Conservation (phyloP, 2,888 invertebrate genomes). For the Drosophila cracens region DNA sequence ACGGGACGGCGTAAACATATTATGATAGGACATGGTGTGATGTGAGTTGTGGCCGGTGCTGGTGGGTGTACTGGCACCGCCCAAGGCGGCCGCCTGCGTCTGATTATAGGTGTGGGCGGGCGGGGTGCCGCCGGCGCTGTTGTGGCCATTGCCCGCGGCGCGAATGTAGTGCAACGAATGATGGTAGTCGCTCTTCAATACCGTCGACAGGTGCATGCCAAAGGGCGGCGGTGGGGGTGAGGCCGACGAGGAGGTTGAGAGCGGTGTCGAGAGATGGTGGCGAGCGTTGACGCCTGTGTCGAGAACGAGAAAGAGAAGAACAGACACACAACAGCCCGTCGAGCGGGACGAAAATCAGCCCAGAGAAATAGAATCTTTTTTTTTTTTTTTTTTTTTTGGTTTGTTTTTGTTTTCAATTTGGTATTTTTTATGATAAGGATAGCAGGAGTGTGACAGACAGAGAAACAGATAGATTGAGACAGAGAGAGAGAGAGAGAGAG, state of each 20-base stretch:
- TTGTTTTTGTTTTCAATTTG: constrained; percentile 56
- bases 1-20: constrained; percentile 91
- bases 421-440: constrained; percentile 60
- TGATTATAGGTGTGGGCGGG: constrained; percentile 75
- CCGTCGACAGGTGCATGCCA: constrained; percentile 83
- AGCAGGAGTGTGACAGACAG: constrained; percentile 49
- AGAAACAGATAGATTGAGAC: constrained; percentile 11
- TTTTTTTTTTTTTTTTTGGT: constrained; percentile 42
- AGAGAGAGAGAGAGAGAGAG: constrained; percentile 44
- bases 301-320: constrained; percentile 85
- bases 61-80: constrained; percentile 56
- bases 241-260: constrained; percentile 83
- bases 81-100: constrained; percentile 55
- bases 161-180: constrained; percentile 82
- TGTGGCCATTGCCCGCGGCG: constrained; percentile 72
- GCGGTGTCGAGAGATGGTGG: constrained; percentile 83
- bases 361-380: constrained; percentile 81
- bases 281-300: constrained; percentile 84
- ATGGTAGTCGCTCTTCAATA: constrained; percentile 83
- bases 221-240: constrained; percentile 83
- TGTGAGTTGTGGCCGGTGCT: constrained; percentile 82
- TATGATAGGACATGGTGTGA: constrained; percentile 90
- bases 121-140: constrained; percentile 63
- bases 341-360: constrained; percentile 85
- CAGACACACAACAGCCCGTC: constrained; percentile 84